A percentile compares a stretch with the other conserved stretches of the same genome.
phyloP scores from a whole-genome alignment of 2,888 invertebrate genomes.

The Agriopis aurantiaria region DNA sequence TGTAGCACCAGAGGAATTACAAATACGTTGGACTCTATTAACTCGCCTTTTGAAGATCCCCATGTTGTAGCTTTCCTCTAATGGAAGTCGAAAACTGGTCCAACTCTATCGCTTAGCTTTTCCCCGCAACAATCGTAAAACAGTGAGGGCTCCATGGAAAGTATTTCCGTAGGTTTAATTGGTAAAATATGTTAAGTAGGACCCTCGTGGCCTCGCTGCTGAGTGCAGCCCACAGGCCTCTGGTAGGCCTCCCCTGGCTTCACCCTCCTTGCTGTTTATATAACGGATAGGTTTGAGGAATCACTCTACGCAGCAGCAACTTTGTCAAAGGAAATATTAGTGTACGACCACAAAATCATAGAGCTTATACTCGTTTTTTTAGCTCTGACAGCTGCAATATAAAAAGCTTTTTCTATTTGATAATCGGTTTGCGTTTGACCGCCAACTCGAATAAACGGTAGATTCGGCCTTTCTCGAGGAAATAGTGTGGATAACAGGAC shows the following conservation, averaged over 20 bases:
- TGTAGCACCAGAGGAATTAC: too few species aligned
- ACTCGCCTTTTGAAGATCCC: too few species aligned
- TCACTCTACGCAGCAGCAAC: slow-evolving; percentile 9
- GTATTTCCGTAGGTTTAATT: slow-evolving; percentile 63
- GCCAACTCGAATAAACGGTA: too few species aligned
- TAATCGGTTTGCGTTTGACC: too few species aligned
- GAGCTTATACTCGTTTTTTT: background rate
- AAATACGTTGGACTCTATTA: too few species aligned
- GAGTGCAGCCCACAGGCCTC: slow-evolving; percentile 18
- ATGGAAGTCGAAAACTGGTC: too few species aligned
- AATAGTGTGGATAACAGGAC: too few species aligned
- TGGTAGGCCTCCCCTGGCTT: slow-evolving; percentile 40
- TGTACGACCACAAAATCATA: background rate
- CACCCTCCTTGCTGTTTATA: slow-evolving; percentile 38
- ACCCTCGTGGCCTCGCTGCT: slow-evolving; percentile 40
- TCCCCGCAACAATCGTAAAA: background rate
- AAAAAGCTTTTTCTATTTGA: too few species aligned
- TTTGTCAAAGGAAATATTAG: slow-evolving; percentile 23
- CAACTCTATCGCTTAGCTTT: slow-evolving; percentile 5
- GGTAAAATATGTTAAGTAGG: slow-evolving; percentile 71
- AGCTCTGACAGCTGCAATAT: too few species aligned
- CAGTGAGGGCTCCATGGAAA: slow-evolving; percentile 35
- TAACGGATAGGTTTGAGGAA: slow-evolving; percentile 22
- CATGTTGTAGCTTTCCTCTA: too few species aligned
- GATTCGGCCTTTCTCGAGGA: too few species aligned